phyloP scores from a whole-genome alignment of 2,113 vertebrate genomes.

The Mustelus asterias region DNA sequence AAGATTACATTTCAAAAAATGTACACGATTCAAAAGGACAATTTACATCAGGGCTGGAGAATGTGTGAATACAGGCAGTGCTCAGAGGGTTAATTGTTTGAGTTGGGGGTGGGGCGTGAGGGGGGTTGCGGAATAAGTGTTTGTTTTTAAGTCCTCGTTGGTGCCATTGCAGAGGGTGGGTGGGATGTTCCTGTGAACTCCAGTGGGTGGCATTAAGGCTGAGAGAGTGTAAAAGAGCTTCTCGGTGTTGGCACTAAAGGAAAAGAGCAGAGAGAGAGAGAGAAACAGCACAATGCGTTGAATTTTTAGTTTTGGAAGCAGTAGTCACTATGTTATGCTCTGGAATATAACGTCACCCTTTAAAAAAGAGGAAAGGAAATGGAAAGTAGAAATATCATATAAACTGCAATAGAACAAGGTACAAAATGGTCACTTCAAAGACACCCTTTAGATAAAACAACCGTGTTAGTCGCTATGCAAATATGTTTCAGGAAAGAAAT shows the following conservation, averaged over 20 bases:
- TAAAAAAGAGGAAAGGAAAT: neutral
- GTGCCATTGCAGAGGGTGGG: neutral
- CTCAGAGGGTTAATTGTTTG: neutral
- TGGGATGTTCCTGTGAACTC: neutral
- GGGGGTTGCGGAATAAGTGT: neutral
- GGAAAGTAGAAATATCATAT: constrained; percentile 45
- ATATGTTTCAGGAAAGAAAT: constrained; percentile 36
- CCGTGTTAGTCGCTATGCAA: neutral
- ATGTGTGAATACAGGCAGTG: neutral
- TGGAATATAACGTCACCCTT: neutral
- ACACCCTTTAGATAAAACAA: constrained; percentile 48
- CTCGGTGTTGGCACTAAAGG: constrained; percentile 54
- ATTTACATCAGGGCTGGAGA: neutral
- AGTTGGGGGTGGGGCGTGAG: neutral
- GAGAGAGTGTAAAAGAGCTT: constrained; percentile 23
- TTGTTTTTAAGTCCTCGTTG: neutral
- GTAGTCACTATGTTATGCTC: constrained; percentile 15
- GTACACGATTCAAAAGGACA: neutral
- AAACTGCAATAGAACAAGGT: constrained; percentile 47
- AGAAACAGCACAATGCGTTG: constrained; percentile 42
- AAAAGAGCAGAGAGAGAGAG: constrained; percentile 54
- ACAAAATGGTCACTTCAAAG: constrained; percentile 47
- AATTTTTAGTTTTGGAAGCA: constrained; percentile 33
- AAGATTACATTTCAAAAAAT: neutral
- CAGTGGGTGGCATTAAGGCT: constrained; percentile 26